phyloP scores from a whole-genome alignment of 2,113 vertebrate species.

The Trinectes maculatus region DNA sequence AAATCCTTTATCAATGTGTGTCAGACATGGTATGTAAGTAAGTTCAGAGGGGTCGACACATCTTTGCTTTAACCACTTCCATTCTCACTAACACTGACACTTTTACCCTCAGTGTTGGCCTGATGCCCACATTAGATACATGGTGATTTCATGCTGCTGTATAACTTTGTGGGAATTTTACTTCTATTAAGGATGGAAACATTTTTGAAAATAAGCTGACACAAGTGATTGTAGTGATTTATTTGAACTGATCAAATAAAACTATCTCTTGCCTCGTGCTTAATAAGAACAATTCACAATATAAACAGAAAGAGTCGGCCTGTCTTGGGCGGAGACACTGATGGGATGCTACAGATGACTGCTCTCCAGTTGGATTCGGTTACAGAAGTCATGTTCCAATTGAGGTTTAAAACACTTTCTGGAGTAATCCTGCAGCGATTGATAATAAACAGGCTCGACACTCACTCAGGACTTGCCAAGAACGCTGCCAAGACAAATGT shows the following conservation, averaged over 20 bases:
- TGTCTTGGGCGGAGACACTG: constrained; percentile 22
- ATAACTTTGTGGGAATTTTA: background rate
- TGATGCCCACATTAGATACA: no score
- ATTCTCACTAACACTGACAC: background rate
- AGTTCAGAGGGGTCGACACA: background rate
- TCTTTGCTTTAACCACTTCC: background rate
- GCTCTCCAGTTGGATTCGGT: constrained; percentile 34
- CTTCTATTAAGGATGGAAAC: background rate
- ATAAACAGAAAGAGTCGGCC: constrained; percentile 19
- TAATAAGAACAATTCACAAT: constrained; percentile 15
- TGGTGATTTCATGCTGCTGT: background rate
- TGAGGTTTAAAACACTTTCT: constrained; percentile 39
- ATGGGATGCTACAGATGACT: constrained; percentile 38
- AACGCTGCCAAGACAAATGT: constrained; percentile 50
- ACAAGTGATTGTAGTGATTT: background rate
- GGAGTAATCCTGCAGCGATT: constrained; percentile 37
- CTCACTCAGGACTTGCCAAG: constrained; percentile 4
- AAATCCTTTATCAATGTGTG: constrained; percentile 5
- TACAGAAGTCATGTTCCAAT: constrained; percentile 33
- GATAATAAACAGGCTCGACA: constrained; percentile 55
- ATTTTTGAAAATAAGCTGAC: background rate
- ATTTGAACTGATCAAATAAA: background rate
- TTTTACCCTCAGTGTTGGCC: background rate
- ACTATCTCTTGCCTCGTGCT: no score
- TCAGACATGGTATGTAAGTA: constrained; percentile 6